Evolutionary conservation across 2,113 vertebrate species (phyloP).

Genomic region (Rhombomys opimus): DNA sequence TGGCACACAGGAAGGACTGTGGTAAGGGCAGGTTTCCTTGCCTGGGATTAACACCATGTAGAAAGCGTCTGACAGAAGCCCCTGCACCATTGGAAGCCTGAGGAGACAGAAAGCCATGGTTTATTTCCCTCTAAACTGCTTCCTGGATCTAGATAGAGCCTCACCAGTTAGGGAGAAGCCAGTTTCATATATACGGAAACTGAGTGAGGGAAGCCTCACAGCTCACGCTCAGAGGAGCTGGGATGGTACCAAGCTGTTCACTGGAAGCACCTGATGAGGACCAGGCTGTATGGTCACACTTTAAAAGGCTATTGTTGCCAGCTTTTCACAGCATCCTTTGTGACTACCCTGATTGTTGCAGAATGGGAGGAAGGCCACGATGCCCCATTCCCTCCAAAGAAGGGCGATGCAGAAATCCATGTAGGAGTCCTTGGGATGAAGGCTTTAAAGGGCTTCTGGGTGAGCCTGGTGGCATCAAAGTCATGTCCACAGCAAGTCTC

Average conservation of each 20-base stretch:
- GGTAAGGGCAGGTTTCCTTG: neutral
- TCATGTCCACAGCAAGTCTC: neutral
- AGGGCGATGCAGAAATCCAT: neutral
- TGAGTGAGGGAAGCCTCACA: neutral
- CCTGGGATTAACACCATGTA: neutral
- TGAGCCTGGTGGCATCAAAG: neutral
- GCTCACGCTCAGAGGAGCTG: neutral
- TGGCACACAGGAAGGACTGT: too few relatives aligned
- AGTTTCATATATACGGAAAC: neutral
- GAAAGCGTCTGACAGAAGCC: rapidly evolving
- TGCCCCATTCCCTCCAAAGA: neutral
- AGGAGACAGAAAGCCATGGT: neutral
- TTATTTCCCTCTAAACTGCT: neutral
- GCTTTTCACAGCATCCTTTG: neutral
- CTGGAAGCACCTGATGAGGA: too few relatives aligned
- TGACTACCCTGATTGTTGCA: neutral
- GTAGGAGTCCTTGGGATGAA: neutral
- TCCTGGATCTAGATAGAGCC: neutral
- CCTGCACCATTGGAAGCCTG: neutral
- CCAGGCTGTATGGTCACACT: neutral
- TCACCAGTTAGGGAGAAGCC: neutral
- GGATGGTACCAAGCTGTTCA: neutral
- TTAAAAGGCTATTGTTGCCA: neutral
- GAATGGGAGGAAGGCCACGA: neutral
- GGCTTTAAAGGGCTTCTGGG: neutral